A percentile compares a stretch with the other conserved stretches of the same genome.
phyloP scores from a whole-genome alignment of 1,140 invertebrate species.

The Lordiphosa stackelbergi region DNA sequence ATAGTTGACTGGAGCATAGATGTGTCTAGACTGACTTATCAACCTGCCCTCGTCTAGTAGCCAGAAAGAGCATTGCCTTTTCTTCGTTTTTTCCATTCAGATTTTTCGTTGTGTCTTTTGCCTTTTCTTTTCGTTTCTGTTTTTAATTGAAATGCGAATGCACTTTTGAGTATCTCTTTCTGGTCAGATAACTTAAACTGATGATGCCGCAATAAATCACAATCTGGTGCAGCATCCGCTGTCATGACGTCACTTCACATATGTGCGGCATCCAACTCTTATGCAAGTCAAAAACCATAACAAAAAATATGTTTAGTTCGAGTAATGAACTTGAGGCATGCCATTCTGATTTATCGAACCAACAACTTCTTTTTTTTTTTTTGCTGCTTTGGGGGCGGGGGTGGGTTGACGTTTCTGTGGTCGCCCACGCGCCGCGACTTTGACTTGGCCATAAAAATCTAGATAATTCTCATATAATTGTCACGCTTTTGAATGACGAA shows the following conservation, averaged over 20 bases:
- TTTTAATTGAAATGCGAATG: constrained; percentile 71
- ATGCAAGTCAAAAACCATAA: constrained; percentile 38
- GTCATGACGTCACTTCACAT: constrained; percentile 49
- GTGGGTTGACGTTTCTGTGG: constrained; percentile 43
- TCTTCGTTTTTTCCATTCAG: constrained; percentile 11
- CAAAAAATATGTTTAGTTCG: constrained; percentile 18
- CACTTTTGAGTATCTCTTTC: constrained; percentile 57
- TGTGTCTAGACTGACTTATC: too few relatives aligned
- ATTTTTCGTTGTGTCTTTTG: constrained; percentile 14
- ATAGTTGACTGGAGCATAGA: too few relatives aligned
- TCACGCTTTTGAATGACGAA: constrained; percentile 56
- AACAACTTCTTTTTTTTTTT: constrained; percentile 38
- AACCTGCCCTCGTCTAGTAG: too few relatives aligned
- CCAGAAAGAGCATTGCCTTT: constrained; percentile 28
- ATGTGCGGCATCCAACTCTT: constrained; percentile 23
- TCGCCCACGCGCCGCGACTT: constrained; percentile 55
- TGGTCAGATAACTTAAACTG: constrained; percentile 21
- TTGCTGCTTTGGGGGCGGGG: neutral
- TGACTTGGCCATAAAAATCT: constrained; percentile 41
- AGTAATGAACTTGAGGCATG: constrained; percentile 56
- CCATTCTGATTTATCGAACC: constrained; percentile 52
- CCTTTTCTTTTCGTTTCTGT: constrained; percentile 28
- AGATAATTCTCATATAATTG: constrained; percentile 65
- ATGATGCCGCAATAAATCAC: constrained; percentile 48
- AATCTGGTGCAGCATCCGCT: constrained; percentile 34